Percentiles rank a stretch among this genome's conserved stretches.
Conservation (phyloP, 2,888 invertebrate species). For the Aricia artaxerxes region DNA sequence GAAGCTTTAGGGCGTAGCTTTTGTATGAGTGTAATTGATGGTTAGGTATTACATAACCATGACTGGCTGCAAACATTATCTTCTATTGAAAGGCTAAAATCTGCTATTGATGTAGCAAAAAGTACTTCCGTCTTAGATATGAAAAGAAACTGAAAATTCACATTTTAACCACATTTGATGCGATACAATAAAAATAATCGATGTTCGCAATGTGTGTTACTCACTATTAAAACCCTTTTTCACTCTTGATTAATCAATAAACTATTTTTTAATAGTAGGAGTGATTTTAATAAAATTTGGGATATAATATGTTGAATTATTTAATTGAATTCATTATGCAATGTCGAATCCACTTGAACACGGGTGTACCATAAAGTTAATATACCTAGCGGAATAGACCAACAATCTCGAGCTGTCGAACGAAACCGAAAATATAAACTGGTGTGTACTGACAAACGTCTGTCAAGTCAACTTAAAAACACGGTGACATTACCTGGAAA, state of each 20-base stretch:
- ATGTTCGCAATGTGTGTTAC: too few species aligned
- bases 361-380: too few species aligned
- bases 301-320: too few species aligned
- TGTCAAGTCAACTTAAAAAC: not conserved
- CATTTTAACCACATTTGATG: not conserved
- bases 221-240: too few species aligned
- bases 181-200: not conserved
- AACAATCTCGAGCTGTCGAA: too few species aligned
- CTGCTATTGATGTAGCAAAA: not conserved
- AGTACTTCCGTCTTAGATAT: not conserved
- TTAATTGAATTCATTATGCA: too few species aligned
- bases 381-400: too few species aligned
- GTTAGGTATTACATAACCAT: not conserved
- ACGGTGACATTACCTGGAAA: not conserved
- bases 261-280: too few species aligned
- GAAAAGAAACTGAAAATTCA: not conserved
- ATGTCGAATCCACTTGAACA: too few species aligned
- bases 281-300: too few species aligned
- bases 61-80: constrained; percentile 15
- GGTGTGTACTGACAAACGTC: not conserved
- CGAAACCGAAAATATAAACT: too few species aligned
- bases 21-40: not conserved
- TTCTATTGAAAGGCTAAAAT: not conserved
- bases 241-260: too few species aligned
- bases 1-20: not conserved